Conservation (phyloP, 1,140 invertebrate species). For the Olivierus martensii region DNA sequence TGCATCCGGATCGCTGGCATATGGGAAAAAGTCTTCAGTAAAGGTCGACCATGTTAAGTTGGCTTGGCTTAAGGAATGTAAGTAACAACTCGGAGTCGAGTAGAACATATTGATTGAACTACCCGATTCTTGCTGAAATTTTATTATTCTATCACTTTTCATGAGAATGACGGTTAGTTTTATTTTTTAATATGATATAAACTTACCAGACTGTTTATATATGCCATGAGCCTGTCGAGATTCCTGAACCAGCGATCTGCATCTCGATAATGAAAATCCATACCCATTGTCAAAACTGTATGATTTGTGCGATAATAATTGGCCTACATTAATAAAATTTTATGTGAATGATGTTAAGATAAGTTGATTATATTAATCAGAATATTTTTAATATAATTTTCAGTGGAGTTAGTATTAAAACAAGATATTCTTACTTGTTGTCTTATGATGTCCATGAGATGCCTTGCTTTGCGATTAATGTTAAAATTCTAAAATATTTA, state of each 20-base stretch:
- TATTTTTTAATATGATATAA: not conserved
- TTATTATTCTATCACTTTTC: no score
- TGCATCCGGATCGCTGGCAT: slow-evolving; percentile 60
- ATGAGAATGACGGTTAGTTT: no score
- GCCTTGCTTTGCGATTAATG: slow-evolving; percentile 28
- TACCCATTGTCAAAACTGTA: slow-evolving; percentile 81
- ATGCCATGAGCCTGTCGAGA: slow-evolving; percentile 63
- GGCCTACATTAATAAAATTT: slow-evolving; percentile 20
- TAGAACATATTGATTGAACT: slow-evolving; percentile 59
- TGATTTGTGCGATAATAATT: slow-evolving; percentile 42
- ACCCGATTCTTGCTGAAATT: no score
- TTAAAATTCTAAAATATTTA: slow-evolving; percentile 18
- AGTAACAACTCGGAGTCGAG: slow-evolving; percentile 88
- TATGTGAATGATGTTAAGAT: no score
- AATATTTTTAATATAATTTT: not conserved
- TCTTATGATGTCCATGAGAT: slow-evolving; percentile 32
- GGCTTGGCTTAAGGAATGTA: slow-evolving; percentile 59
- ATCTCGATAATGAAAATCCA: slow-evolving; percentile 79
- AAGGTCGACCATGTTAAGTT: slow-evolving; percentile 34
- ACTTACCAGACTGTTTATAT: slow-evolving; percentile 31
- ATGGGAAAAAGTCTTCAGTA: slow-evolving; percentile 43
- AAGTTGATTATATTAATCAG: no score
- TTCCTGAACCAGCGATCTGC: slow-evolving; percentile 73
- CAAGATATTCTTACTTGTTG: slow-evolving; percentile 21
- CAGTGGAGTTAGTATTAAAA: no score